Evolutionary conservation across 2,888 invertebrate species (phyloP).

Genomic region (Ophonus ardosiacus): DNA sequence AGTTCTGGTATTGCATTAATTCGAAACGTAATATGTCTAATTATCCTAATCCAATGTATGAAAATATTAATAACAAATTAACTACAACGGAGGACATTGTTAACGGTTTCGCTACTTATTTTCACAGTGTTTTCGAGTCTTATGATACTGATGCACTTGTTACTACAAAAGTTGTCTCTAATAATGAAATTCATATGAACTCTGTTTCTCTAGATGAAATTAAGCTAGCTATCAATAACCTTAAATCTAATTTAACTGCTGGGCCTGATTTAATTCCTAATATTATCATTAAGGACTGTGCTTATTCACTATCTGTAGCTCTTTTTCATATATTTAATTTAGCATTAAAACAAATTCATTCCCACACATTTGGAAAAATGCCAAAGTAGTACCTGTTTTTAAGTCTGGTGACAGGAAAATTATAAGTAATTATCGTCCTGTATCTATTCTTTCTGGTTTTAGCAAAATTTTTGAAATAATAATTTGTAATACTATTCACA

Average conservation of each 20-base stretch:
- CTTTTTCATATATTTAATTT: too few relatives aligned
- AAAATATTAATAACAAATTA: neutral
- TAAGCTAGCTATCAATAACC: neutral
- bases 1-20: neutral
- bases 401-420: too few relatives aligned
- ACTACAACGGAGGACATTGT: neutral
- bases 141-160: neutral
- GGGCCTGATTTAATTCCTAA: neutral
- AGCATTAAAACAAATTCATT: too few relatives aligned
- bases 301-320: too few relatives aligned
- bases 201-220: too few relatives aligned
- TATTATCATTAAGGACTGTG: neutral
- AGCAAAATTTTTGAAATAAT: too few relatives aligned
- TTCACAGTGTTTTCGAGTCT: too few relatives aligned
- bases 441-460: too few relatives aligned
- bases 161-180: neutral
- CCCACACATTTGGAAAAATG: too few relatives aligned
- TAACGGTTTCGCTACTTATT: neutral
- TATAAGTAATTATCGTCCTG: too few relatives aligned
- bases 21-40: neutral
- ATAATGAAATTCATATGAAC: neutral
- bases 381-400: too few relatives aligned
- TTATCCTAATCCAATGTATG: neutral
- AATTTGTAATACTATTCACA: too few relatives aligned
- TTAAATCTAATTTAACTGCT: neutral